Base-by-base conservation (phyloP, 2,113 vertebrate genomes). In the Chascanopsetta lugubris region DNA sequence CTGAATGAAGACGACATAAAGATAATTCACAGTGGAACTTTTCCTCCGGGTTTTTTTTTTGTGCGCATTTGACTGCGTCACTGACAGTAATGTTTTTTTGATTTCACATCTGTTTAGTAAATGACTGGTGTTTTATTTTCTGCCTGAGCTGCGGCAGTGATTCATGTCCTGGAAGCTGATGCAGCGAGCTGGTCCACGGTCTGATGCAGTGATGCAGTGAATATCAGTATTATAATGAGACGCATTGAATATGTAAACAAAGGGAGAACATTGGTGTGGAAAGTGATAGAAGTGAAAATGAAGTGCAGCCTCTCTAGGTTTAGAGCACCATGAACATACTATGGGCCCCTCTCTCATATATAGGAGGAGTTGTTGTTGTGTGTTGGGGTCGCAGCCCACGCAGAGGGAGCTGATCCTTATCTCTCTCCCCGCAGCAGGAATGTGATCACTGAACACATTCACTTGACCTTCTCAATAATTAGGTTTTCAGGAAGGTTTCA, bases 271-370 rank as follows among this genome's bases (percentile, higher is more conserved):
- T 12, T 71, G 74, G 74, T 64, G 43, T 68, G 57, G 65, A 29
- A 40, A 54, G 77, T 45, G 29, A 57, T 61, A 60, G 63, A 67
- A 65, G 67, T 43, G 1, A n/a, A 43, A n/a, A n/a, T n/a, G n/a
- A n/a, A n/a, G n/a, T n/a, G n/a, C n/a, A n/a, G n/a, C n/a, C n/a
- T n/a, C n/a, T n/a, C n/a, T n/a, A n/a, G n/a, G n/a, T n/a, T n/a
- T n/a, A n/a, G n/a, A n/a, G n/a, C n/a, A n/a, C n/a, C n/a, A n/a
- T n/a, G n/a, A n/a, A n/a, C n/a, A n/a, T n/a, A n/a, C n/a, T n/a
- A n/a, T n/a, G n/a, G n/a, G n/a, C n/a, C 65, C 64, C 68, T 83
- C 83, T 83, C 68, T 79, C 69, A 64, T 2, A 24, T 7, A 43
- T 5, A 24, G 2, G 21, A 46, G 6, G 20, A 46, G 10, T 5